Evolutionary conservation across 2,113 vertebrate species (phyloP), one percentile per base, ranked within the genome.

Genomic region (Albula goreensis): DNA sequence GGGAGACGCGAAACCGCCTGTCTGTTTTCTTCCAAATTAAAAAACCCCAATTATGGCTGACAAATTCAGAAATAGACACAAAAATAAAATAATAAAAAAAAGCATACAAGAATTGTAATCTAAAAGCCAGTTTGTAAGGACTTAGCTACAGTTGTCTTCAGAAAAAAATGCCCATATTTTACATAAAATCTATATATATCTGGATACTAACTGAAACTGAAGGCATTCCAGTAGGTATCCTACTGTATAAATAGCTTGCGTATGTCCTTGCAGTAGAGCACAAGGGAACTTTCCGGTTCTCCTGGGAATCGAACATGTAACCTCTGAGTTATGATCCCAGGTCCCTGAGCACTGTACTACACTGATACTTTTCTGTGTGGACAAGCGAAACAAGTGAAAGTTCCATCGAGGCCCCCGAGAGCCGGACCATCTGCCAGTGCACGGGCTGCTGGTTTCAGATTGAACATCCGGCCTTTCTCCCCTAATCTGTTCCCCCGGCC

Each of bases 351-450:
- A 41, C 31, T 41, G 31, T 41, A 41, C 31, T 41, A 41, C 31
- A 41, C 31, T 41, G 31, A 41, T 41, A 41, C 31, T 41, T 41
- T 41, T 41, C 31, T 41, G 31, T 41, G 31, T 41, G 31, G 31
- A 41, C 31, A 93, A 93, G 90, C 91, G 88, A 86, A 92, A 92
- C 92, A 90, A 91, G 93, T 89, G 90, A 90, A 89, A 90, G 92
- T 91, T 93, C 91, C 91, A 94, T 94, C 92, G 92, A 92, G 86
- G 85, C 74, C 89, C 87, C 92, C 93, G 93, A 93, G 93, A 86
- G 87, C 89, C 87, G 91, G 94, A 94, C 93, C 92, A 90, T 93
- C 92, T 94, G 90, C 94, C 94, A 93, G 89, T 0, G 31, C 83
- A 85, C 87, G 83, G 90, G 91, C 92, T 92, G 88, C 89, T 90